A percentile compares a stretch with the other conserved stretches of the same genome.
phyloP scores from a whole-genome alignment of 2,888 invertebrate species.

The Lucinisca nassula region DNA sequence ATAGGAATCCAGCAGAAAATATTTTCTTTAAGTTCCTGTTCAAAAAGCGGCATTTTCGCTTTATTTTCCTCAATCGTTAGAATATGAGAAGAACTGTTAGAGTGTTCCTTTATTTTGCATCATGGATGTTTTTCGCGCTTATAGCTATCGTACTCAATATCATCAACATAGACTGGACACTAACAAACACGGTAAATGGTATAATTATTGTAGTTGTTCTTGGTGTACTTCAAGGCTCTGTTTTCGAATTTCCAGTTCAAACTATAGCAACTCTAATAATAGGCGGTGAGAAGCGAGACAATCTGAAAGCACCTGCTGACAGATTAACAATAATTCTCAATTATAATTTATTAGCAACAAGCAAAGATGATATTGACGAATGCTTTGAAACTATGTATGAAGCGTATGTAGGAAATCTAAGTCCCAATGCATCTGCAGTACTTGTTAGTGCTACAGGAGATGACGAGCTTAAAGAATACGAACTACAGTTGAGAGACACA shows the following conservation, averaged over 20 bases:
- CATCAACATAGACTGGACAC: constrained; percentile 81
- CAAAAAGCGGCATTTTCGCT: not conserved
- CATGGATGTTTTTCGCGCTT: constrained; percentile 78
- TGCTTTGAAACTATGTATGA: constrained; percentile 83
- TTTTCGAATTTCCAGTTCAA: constrained; percentile 80
- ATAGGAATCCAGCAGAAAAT: not conserved
- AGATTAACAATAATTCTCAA: constrained; percentile 77
- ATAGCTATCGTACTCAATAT: constrained; percentile 77
- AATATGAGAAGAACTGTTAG: constrained; percentile 75
- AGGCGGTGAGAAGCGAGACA: constrained; percentile 74
- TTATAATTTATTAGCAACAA: constrained; percentile 79
- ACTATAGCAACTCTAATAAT: constrained; percentile 79
- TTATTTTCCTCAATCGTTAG: not conserved
- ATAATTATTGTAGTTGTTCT: constrained; percentile 78
- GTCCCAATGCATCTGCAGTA: constrained; percentile 79
- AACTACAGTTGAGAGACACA: constrained; percentile 76
- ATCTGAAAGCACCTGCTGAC: constrained; percentile 66
- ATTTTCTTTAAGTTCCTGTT: not conserved
- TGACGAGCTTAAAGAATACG: constrained; percentile 76
- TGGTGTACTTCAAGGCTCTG: constrained; percentile 80
- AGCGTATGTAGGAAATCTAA: constrained; percentile 82
- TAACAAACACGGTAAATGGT: constrained; percentile 77
- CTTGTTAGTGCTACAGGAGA: constrained; percentile 81
- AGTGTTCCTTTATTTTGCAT: constrained; percentile 77
- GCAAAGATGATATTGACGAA: constrained; percentile 82